Conservation (phyloP, 2,113 vertebrate genomes). For the Alouatta palliata region DNA sequence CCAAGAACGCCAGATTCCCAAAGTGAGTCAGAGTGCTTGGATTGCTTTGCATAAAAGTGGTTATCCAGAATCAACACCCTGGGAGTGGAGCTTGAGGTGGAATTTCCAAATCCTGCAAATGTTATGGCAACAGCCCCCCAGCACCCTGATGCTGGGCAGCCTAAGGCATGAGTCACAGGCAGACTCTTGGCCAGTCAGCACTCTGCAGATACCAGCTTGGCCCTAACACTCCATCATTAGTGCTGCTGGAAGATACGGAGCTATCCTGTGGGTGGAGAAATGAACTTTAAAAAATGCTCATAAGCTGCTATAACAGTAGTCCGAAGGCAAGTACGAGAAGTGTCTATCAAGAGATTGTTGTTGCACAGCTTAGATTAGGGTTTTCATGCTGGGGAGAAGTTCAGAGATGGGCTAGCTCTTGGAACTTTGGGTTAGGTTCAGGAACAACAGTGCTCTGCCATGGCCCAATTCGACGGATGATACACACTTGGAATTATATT, state of each 20-base stretch:
- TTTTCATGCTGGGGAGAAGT: background rate
- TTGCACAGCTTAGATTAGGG: background rate
- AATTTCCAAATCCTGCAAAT: conserved; percentile 60
- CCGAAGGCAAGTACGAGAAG: background rate
- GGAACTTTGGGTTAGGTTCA: background rate
- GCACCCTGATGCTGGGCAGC: background rate
- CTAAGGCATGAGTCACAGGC: conserved; percentile 46
- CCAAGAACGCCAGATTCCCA: conserved; percentile 9
- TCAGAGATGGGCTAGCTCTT: background rate
- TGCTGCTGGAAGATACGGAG: background rate
- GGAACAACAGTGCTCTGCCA: background rate
- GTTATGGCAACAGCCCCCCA: background rate
- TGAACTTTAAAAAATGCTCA: background rate
- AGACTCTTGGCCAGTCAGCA: background rate
- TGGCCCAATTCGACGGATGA: background rate
- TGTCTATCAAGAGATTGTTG: background rate
- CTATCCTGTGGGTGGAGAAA: background rate
- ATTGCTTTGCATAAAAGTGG: background rate
- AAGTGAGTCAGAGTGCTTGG: conserved; percentile 46
- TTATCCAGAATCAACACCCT: conserved; percentile 59
- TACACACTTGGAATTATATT: background rate
- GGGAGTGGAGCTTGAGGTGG: background rate
- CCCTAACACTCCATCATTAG: background rate
- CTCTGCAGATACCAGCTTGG: background rate
- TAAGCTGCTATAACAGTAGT: background rate